Conservation (phyloP, 2,113 vertebrate genomes). For the Corythornis cristatus region DNA sequence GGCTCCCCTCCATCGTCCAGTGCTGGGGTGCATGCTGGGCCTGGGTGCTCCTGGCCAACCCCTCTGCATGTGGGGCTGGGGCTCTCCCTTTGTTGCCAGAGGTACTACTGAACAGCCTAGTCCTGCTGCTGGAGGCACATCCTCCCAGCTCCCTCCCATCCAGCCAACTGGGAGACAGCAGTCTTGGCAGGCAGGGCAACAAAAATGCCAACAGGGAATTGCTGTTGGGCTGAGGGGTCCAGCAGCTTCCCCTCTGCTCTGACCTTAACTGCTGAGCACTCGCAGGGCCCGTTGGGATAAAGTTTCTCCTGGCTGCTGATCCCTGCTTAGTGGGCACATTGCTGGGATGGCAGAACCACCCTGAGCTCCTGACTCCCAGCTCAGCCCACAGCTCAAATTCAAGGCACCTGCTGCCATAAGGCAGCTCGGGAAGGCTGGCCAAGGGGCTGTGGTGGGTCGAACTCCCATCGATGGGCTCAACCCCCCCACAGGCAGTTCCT, state of each 20-base stretch:
- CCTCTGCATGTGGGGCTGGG: background rate
- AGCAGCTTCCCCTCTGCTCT: background rate
- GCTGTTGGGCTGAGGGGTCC: background rate
- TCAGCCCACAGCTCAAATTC: background rate
- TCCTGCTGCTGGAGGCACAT: background rate
- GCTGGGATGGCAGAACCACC: slow-evolving; percentile 21
- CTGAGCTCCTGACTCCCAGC: background rate
- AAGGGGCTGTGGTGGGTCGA: fast-evolving
- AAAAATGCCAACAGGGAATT: background rate
- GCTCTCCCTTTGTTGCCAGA: background rate
- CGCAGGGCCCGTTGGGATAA: background rate
- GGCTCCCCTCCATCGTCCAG: background rate
- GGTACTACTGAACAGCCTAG: background rate
- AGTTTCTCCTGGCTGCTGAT: slow-evolving; percentile 11
- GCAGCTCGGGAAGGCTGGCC: background rate
- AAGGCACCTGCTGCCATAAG: slow-evolving; percentile 14
- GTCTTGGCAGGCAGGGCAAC: background rate
- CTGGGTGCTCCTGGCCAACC: background rate
- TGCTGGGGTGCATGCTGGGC: background rate
- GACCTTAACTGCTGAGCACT: slow-evolving; percentile 32
- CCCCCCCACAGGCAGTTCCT: background rate
- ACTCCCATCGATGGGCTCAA: background rate
- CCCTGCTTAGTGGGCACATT: slow-evolving; percentile 35
- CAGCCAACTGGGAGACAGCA: background rate
- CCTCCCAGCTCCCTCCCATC: background rate